These are phyloP conservation scores for Lasiommata megera DNA, from an alignment of 2,888 invertebrate species.

Conservation along the genomic window DNA sequence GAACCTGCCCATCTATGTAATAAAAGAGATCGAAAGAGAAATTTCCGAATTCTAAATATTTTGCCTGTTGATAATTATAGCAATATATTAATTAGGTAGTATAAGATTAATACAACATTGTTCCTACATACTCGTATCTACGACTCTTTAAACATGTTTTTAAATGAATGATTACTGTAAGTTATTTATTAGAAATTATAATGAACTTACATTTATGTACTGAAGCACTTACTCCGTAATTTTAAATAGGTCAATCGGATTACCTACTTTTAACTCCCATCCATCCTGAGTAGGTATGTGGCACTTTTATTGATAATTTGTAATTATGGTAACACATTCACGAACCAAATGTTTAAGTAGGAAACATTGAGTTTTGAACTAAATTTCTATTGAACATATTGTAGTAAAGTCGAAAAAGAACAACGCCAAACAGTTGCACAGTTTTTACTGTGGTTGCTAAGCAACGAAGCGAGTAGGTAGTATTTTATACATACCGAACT, in stretches of 20 bases:
- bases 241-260: background rate
- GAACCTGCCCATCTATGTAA: too few species aligned
- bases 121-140: too few species aligned
- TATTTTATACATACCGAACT: too few species aligned
- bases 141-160: too few species aligned
- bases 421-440: slow-evolving; percentile 37
- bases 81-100: too few species aligned
- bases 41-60: too few species aligned
- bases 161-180: too few species aligned
- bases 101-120: too few species aligned
- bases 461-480: slow-evolving; percentile 47
- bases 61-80: too few species aligned
- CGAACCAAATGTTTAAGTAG: slow-evolving; percentile 45
- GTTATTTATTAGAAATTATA: too few species aligned
- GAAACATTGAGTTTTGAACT: slow-evolving; percentile 51
- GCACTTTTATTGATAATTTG: background rate
- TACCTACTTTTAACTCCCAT: background rate
- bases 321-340: background rate
- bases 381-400: slow-evolving; percentile 41
- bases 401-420: slow-evolving; percentile 36
- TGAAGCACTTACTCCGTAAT: slow-evolving; percentile 5
- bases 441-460: slow-evolving; percentile 57
- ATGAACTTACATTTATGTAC: too few species aligned
- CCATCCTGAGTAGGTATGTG: background rate
- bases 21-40: too few species aligned